phyloP scores from a whole-genome alignment of 2,797 vertebrate genomes.

The Sorex maritimensis region DNA sequence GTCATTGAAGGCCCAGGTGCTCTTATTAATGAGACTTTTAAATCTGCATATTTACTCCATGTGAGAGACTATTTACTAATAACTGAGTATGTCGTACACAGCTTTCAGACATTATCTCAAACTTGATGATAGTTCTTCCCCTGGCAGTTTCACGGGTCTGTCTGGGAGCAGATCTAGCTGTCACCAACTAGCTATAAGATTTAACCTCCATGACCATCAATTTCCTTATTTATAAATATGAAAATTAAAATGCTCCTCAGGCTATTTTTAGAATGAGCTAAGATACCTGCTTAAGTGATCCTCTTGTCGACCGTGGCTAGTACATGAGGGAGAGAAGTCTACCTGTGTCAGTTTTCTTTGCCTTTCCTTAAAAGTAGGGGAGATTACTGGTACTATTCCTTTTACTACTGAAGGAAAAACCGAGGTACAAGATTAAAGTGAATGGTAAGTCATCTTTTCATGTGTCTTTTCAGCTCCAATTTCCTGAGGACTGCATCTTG shows the following conservation, averaged over 20 bases:
- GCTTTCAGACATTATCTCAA: constrained; percentile 47
- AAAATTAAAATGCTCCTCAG: constrained; percentile 28
- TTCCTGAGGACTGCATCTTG: neutral
- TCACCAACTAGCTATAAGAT: neutral
- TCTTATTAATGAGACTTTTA: constrained; percentile 56
- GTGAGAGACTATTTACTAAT: constrained; percentile 52
- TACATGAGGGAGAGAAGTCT: neutral
- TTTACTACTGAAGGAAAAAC: neutral
- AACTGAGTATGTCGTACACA: neutral
- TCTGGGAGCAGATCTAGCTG: constrained; percentile 57
- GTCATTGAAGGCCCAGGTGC: neutral
- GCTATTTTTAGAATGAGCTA: constrained; percentile 22
- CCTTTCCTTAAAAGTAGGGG: constrained; percentile 12
- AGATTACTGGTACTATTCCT: neutral
- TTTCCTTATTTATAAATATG: constrained; percentile 35
- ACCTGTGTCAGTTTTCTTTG: neutral
- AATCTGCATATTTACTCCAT: constrained; percentile 41
- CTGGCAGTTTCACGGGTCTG: neutral
- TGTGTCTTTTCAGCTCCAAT: neutral
- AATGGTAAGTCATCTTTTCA: neutral
- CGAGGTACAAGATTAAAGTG: neutral
- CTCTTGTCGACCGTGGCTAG: neutral
- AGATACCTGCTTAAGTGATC: constrained; percentile 18
- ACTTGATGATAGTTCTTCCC: constrained; percentile 37
- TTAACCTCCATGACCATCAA: constrained; percentile 9